A percentile compares a stretch with the other conserved stretches of the same genome.
Conservation (phyloP, 2,797 vertebrate genomes). For the Tauraco hartlaubi region DNA sequence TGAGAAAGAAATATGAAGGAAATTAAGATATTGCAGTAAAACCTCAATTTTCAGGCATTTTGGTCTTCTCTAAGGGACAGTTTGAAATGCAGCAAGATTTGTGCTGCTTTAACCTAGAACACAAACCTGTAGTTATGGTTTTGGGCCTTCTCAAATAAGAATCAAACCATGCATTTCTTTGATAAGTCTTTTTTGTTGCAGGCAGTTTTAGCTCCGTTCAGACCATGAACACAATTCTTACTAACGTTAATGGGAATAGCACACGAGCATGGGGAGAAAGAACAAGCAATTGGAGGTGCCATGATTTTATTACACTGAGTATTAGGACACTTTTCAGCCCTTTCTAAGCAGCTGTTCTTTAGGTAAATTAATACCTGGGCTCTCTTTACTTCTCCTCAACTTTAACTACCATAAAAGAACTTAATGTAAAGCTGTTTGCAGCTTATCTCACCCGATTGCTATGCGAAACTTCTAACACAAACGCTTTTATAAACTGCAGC, state of each 20-base stretch:
- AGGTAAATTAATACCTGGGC: constrained; percentile 81
- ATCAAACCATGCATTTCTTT: not conserved
- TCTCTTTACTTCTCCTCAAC: constrained; percentile 73
- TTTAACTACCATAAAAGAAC: constrained; percentile 72
- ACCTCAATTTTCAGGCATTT: not conserved
- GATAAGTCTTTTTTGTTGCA: not conserved
- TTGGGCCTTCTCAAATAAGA: not conserved
- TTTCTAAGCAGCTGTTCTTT: constrained; percentile 77
- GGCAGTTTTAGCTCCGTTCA: not conserved
- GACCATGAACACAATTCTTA: not conserved
- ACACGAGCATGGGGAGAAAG: not conserved
- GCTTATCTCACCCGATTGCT: constrained; percentile 80
- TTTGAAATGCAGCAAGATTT: not conserved
- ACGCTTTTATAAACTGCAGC: constrained; percentile 71
- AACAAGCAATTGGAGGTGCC: not conserved
- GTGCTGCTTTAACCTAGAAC: not conserved
- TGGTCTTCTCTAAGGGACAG: not conserved
- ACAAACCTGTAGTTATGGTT: not conserved
- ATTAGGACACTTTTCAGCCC: constrained; percentile 53
- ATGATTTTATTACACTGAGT: constrained; percentile 41
- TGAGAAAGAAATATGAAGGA: not conserved
- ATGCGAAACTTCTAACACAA: constrained; percentile 75
- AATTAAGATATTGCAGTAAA: not conserved
- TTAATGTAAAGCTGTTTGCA: constrained; percentile 68
- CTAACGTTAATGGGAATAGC: constrained; percentile 37